Base-by-base conservation (phyloP, 2,888 invertebrate species). In the Beris morrisii region DNA sequence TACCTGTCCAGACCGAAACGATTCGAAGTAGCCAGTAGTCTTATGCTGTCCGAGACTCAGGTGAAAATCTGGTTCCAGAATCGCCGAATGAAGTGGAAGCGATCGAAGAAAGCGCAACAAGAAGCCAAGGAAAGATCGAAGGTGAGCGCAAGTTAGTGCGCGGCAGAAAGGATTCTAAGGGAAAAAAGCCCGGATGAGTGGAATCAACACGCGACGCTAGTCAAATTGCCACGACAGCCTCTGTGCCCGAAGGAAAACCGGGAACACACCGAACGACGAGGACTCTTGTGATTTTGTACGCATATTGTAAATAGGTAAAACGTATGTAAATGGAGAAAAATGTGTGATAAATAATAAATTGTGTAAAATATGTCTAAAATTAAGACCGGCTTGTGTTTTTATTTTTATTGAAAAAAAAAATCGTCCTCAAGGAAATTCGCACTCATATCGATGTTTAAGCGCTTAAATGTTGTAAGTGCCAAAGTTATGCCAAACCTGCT, bases 21-120 rank as follows among this genome's bases (percentile, higher is more conserved):
- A 75, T 99, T 97, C 80, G 98, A 99, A 81, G 97, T 99, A 58
- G 99, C 99, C 53, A 98, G 97, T 67, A 94, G 94, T 64, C 83
- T 99, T 67, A 95, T 96, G 92, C 87, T 99, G 50, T 97, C 97
- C 0, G 99, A 99, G 84, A 99, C 98, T 5, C 86, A 96, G 93
- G 96, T 96, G 70, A 96, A 96, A 85, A 96, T 97, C 75, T 97
- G 96, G 97, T 98, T 98, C 82, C 97, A 98, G 86, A 97, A 97
- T 80, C 86, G 97, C 58, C 87, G 97, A 74, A 97, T 97, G 97
- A 97, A 97, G 79, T 97, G 97, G 96, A 98, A 98, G 79, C 84
- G 98, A 11, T 96, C 95, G 71, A 97, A 97, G 85, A 97, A 97
- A 76, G 94, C 95, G 0, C 94, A 94, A 78, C 92, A 93, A 72